phyloP scores from a whole-genome alignment of 2,797 vertebrate genomes.

The Acipenser transmontanus region DNA sequence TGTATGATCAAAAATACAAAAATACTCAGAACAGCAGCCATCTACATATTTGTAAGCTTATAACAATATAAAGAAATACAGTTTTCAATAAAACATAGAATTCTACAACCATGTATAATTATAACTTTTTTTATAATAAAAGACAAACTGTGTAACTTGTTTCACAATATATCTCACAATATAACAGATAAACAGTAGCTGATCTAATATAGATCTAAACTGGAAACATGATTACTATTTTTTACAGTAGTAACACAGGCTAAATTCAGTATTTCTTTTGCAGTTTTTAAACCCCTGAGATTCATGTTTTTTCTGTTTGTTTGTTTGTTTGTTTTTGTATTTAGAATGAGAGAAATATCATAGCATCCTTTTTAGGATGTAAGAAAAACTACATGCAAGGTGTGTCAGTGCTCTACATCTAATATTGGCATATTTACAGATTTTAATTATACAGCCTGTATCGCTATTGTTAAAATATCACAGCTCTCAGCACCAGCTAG shows the following conservation, averaged over 20 bases:
- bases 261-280: slow-evolving; percentile 46
- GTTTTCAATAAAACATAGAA: no score
- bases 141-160: not conserved
- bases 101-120: no score
- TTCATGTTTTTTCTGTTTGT: not conserved
- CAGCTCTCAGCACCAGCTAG: no score
- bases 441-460: not conserved
- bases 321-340: no score
- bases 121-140: no score
- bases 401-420: not conserved
- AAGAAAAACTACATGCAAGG: not conserved
- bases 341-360: no score
- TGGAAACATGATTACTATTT: not conserved
- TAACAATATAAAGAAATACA: not conserved
- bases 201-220: slow-evolving; percentile 53
- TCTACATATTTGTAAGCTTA: no score
- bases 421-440: not conserved
- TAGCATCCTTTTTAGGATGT: not conserved
- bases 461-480: not conserved
- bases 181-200: slow-evolving; percentile 36
- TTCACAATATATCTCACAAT: slow-evolving; percentile 8
- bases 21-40: no score
- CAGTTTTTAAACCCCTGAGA: slow-evolving; percentile 36
- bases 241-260: slow-evolving; percentile 49
- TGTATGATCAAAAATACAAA: no score